Evolutionary conservation across 2,797 vertebrate genomes (phyloP).

Genomic region (Paramormyrops hopkinsi): DNA sequence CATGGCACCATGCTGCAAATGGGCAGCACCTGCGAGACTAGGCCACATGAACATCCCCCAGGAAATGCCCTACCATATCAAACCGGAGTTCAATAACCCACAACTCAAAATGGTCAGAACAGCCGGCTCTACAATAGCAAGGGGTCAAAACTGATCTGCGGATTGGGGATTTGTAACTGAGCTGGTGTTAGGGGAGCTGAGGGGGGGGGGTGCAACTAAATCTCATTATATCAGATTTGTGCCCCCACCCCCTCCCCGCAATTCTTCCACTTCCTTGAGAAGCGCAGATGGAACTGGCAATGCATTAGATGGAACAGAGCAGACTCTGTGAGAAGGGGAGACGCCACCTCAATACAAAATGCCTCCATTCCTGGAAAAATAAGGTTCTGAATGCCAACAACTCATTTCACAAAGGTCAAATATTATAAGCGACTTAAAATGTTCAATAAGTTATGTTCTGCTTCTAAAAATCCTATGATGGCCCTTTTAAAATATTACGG

Average conservation of each 20-base stretch:
- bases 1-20: not conserved
- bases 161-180: constrained; percentile 46
- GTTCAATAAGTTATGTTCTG: constrained; percentile 53
- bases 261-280: constrained; percentile 18
- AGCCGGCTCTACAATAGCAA: not conserved
- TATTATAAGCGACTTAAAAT: constrained; percentile 41
- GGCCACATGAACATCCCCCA: not conserved
- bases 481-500: constrained; percentile 57
- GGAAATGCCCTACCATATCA: not conserved
- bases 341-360: constrained; percentile 60
- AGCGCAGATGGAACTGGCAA: constrained; percentile 46
- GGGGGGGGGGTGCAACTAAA: not conserved
- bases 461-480: constrained; percentile 57
- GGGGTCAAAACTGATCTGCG: constrained; percentile 10
- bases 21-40: not conserved
- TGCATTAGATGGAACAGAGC: constrained; percentile 55
- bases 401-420: constrained; percentile 46
- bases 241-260: not conserved
- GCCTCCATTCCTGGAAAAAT: constrained; percentile 44
- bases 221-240: constrained; percentile 7
- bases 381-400: constrained; percentile 16
- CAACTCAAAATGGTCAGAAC: not conserved
- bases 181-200: not conserved
- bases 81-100: not conserved
- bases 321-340: constrained; percentile 33